These are phyloP conservation scores for Lepidonotus clava DNA, from an alignment of 2,888 invertebrate genomes.

Conservation along the genomic window DNA sequence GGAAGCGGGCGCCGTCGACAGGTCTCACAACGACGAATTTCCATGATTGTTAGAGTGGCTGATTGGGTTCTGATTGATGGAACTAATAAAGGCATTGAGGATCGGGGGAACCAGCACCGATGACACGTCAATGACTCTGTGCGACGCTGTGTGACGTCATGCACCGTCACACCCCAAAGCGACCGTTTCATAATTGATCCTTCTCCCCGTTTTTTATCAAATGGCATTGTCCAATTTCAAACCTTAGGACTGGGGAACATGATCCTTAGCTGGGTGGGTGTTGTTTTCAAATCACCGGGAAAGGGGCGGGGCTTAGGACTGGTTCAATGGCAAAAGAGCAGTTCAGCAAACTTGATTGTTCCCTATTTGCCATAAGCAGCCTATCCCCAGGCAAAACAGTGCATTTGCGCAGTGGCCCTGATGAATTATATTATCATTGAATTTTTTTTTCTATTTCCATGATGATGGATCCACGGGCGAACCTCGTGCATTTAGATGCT, in stretches of 20 bases:
- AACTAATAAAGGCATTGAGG: neutral
- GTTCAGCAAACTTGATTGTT: neutral
- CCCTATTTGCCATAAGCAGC: neutral
- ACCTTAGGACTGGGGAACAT: too few relatives aligned
- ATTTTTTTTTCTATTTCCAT: neutral
- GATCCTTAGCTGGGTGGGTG: too few relatives aligned
- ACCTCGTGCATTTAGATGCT: neutral
- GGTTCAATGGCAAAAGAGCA: neutral
- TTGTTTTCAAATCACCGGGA: neutral
- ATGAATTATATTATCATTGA: neutral
- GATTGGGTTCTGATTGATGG: neutral
- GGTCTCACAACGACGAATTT: conserved; percentile 1
- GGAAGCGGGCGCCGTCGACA: neutral
- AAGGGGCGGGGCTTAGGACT: neutral
- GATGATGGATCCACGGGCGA: neutral
- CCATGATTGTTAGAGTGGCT: neutral
- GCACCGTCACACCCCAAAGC: too few relatives aligned
- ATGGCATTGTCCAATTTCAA: too few relatives aligned
- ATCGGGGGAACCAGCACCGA: neutral
- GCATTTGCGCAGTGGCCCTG: neutral
- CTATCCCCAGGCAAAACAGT: neutral
- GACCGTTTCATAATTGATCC: too few relatives aligned
- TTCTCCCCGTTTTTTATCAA: too few relatives aligned
- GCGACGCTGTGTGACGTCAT: too few relatives aligned
- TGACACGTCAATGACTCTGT: neutral